Evolutionary conservation across 1,140 invertebrate species (phyloP).

Genomic region (Charaxes varanes): DNA sequence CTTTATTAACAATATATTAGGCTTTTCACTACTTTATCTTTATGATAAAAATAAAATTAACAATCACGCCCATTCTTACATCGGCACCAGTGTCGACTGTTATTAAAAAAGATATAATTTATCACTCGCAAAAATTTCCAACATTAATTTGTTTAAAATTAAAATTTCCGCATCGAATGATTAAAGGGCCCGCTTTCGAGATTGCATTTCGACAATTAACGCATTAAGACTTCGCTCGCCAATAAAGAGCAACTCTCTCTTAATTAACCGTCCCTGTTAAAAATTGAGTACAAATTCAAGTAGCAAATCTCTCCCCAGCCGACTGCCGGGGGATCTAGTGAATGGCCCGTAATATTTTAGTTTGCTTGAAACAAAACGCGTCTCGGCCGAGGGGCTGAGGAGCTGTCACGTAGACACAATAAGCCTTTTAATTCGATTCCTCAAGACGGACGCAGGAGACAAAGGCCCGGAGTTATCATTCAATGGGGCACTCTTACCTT

Average conservation of each 20-base stretch:
- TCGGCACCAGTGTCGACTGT: constrained; percentile 25
- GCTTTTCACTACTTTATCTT: too few relatives aligned
- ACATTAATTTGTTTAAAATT: constrained; percentile 43
- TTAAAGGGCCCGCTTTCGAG: constrained; percentile 60
- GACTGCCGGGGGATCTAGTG: constrained; percentile 50
- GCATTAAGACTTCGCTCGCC: constrained; percentile 65
- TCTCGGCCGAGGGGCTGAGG: constrained; percentile 35
- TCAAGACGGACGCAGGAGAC: constrained; percentile 67
- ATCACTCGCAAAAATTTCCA: constrained; percentile 39
- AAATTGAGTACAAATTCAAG: constrained; percentile 74
- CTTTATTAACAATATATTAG: too few relatives aligned
- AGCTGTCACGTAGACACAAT: constrained; percentile 73
- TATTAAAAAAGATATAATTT: constrained; percentile 53
- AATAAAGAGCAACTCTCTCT: constrained; percentile 68
- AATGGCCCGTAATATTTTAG: constrained; percentile 73
- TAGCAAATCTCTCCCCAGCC: constrained; percentile 51
- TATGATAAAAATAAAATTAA: constrained; percentile 16
- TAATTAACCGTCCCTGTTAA: constrained; percentile 72
- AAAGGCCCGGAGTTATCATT: constrained; percentile 71
- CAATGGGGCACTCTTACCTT: constrained; percentile 71
- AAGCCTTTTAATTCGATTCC: constrained; percentile 75
- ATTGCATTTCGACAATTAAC: constrained; percentile 74
- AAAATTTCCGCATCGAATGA: constrained; percentile 62
- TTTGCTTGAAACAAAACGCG: constrained; percentile 68
- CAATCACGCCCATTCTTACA: constrained; percentile 9